phyloP scores from a whole-genome alignment of 2,888 invertebrate genomes.

The Acrobasis repandana region DNA sequence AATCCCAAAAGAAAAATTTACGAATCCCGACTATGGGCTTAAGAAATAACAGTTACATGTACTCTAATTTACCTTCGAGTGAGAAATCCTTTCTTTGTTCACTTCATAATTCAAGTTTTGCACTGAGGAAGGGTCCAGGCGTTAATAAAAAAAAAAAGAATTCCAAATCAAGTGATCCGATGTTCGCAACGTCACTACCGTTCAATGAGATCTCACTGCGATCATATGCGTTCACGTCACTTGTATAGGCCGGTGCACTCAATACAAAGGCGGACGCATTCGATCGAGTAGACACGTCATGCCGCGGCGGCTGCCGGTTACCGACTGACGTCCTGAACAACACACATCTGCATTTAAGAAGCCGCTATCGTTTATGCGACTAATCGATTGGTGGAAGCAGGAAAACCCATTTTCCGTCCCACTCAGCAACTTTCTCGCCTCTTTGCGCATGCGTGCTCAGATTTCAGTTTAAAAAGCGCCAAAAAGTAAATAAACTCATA shows the following conservation, averaged over 20 bases:
- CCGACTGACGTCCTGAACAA: constrained; percentile 79
- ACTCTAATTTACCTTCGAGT: constrained; percentile 58
- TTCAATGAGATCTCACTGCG: constrained; percentile 38
- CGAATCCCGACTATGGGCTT: background rate
- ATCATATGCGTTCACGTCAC: constrained; percentile 52
- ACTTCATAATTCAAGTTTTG: constrained; percentile 66
- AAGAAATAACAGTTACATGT: background rate
- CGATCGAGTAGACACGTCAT: constrained; percentile 53
- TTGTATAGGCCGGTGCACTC: constrained; percentile 52
- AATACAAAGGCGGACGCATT: constrained; percentile 65
- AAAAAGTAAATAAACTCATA: constrained; percentile 79
- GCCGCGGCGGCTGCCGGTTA: constrained; percentile 66
- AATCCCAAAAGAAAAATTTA: constrained; percentile 13
- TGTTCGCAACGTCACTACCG: constrained; percentile 24
- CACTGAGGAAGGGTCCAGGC: constrained; percentile 58
- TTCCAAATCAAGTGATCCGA: constrained; percentile 30
- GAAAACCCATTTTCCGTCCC: constrained; percentile 67
- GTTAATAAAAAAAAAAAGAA: constrained; percentile 36
- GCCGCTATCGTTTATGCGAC: constrained; percentile 82
- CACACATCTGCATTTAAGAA: constrained; percentile 84
- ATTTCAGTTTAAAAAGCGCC: constrained; percentile 72
- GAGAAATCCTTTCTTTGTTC: constrained; percentile 73
- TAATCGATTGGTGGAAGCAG: constrained; percentile 82
- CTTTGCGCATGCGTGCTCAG: constrained; percentile 66
- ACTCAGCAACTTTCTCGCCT: constrained; percentile 62